Base-by-base conservation (phyloP, 2,113 vertebrate genomes). In the Thunnus thynnus region DNA sequence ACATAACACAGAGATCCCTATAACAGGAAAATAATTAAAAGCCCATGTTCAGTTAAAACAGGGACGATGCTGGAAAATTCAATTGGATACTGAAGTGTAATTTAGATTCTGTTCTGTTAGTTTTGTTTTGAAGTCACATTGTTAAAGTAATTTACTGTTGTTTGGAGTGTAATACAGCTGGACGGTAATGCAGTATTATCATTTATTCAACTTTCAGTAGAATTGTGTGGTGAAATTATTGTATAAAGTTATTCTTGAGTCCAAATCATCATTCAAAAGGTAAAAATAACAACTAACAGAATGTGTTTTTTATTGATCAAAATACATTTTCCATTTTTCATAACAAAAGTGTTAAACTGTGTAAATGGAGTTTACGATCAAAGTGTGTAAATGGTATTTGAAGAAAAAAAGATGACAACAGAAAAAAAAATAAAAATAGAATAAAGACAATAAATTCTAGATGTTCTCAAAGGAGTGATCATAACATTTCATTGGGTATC, bases 1-100 rank as follows among this genome's bases (percentile, higher is more conserved):
- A 78, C 51, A 76, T 10, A 76, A 84, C 75, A 69, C 25, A 50
- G 50, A 55, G 55, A 54, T 48, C 47, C 32, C n/a, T 51, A 36
- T 52, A 56, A 57, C n/a, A 17, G 50, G 44, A 54, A 51, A 58
- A 51, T 44, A 51, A 71, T n/a, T 16, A 54, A 52, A 46, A 22
- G 30, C 11, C 50, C 14, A 12, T 18, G 7, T 56, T 18, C 48
- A 8, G 27, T 57, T 27, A 25, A 32, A 77, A 58, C 25, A 61
- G 30, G 44, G 17, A 52, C 0, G 0, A 22, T 27, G 12, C 36
- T 55, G 18, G 41, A 11, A 52, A 50, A 22, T 63, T 51, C 0
- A 46, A 3, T 1, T 5, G 30, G 17, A 5, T n/a, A 30, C 10
- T 9, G 1, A 52, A 44, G 46, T 30, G 11, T 11, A n/a, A 48